A percentile compares a stretch with the other conserved stretches of the same genome.
phyloP scores from a whole-genome alignment of 2,888 invertebrate genomes.

The Disparrhopalites patrizii region DNA sequence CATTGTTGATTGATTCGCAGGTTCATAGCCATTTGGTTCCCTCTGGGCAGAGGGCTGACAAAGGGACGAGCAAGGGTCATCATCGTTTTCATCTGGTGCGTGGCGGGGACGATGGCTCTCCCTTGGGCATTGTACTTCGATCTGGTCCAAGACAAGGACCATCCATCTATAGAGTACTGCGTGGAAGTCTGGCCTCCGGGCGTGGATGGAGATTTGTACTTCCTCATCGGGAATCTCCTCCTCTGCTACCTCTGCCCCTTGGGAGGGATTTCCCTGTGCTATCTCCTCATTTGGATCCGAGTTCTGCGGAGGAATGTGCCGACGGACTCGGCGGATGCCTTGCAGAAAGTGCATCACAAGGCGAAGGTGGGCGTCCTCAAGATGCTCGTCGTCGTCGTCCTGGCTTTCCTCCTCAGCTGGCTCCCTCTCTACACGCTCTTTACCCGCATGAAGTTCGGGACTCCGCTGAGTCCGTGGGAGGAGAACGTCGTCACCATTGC shows the following conservation, averaged over 20 bases:
- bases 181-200: slow-evolving; percentile 82
- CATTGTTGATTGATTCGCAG: slow-evolving; percentile 57
- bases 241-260: slow-evolving; percentile 88
- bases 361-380: slow-evolving; percentile 85
- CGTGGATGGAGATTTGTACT: slow-evolving; percentile 76
- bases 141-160: slow-evolving; percentile 68
- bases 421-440: slow-evolving; percentile 85
- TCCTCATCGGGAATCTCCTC: slow-evolving; percentile 80
- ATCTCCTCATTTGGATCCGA: slow-evolving; percentile 85
- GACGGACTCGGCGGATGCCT: slow-evolving; percentile 82
- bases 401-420: slow-evolving; percentile 91
- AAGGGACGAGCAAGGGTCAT: slow-evolving; percentile 79
- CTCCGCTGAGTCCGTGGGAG: slow-evolving; percentile 69
- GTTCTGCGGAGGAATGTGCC: slow-evolving; percentile 85
- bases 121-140: slow-evolving; percentile 92
- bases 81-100: slow-evolving; percentile 85
- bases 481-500: slow-evolving; percentile 70
- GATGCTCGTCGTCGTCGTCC: slow-evolving; percentile 85
- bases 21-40: slow-evolving; percentile 94
- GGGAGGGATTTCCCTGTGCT: slow-evolving; percentile 85
- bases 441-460: slow-evolving; percentile 77
- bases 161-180: slow-evolving; percentile 70
- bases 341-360: slow-evolving; percentile 88
- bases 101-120: slow-evolving; percentile 75
- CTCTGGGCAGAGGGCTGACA: slow-evolving; percentile 83